A percentile compares a stretch with the other conserved stretches of the same genome.
These are phyloP conservation scores for Eilema depressum DNA, from an alignment of 2,888 invertebrate species.

Conservation along the genomic window DNA sequence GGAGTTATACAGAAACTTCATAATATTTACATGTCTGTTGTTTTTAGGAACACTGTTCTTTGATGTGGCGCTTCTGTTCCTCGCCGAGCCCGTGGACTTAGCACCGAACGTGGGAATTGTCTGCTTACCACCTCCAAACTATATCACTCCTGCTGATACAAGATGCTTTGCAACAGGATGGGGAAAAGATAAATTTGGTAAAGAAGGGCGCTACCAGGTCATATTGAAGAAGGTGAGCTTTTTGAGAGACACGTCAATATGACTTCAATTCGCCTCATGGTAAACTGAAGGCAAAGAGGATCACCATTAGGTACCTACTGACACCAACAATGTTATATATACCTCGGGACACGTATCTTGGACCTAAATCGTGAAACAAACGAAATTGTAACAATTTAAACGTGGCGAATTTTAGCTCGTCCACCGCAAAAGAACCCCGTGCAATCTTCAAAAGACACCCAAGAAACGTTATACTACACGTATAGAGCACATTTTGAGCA, in stretches of 20 bases:
- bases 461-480: too few species aligned
- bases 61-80: conserved; percentile 91
- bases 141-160: conserved; percentile 62
- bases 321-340: too few species aligned
- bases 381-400: too few species aligned
- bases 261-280: background rate
- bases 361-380: too few species aligned
- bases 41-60: conserved; percentile 89
- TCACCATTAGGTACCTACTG: too few species aligned
- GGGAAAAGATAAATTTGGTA: conserved; percentile 91
- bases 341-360: too few species aligned
- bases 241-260: background rate
- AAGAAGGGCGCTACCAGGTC: conserved; percentile 86
- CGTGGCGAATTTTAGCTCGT: too few species aligned
- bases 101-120: conserved; percentile 90
- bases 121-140: conserved; percentile 87
- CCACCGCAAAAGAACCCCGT: too few species aligned
- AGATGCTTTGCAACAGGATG: conserved; percentile 91
- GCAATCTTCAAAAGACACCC: too few species aligned
- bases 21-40: background rate
- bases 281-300: too few species aligned
- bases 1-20: too few species aligned
- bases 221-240: conserved; percentile 86
- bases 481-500: too few species aligned
- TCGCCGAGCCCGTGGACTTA: conserved; percentile 87